Conservation (phyloP, 2,888 invertebrate species). For the Volucella bombylans region DNA sequence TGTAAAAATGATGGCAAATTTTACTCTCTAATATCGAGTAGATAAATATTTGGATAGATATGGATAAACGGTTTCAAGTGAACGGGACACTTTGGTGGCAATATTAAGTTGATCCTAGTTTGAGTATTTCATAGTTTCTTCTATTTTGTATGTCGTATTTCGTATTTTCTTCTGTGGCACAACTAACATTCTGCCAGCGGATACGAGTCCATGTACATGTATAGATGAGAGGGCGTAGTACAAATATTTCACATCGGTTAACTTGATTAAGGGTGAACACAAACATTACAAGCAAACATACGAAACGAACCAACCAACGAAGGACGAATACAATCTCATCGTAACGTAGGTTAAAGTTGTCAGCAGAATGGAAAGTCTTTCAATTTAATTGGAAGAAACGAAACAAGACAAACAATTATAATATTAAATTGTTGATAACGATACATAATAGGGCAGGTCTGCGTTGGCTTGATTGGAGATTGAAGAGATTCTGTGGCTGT, state of each 20-base stretch:
- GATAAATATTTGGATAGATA: constrained; percentile 36
- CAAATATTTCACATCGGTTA: constrained; percentile 44
- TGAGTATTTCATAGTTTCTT: not conserved
- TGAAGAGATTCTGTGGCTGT: constrained; percentile 15
- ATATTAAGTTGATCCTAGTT: constrained; percentile 8
- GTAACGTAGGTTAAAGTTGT: not conserved
- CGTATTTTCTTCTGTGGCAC: constrained; percentile 12
- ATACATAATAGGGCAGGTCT: not conserved
- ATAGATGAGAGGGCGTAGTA: constrained; percentile 8
- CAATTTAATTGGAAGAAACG: constrained; percentile 43
- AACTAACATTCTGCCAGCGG: not conserved
- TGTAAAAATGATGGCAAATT: constrained; percentile 22
- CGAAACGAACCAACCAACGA: not conserved
- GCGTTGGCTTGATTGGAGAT: not conserved
- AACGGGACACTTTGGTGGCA: not conserved
- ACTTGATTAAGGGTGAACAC: constrained; percentile 37
- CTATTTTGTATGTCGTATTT: no score
- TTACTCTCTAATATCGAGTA: constrained; percentile 34
- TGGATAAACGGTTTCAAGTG: constrained; percentile 1
- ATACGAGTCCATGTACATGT: not conserved
- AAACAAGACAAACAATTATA: constrained; percentile 38
- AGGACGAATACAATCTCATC: not conserved
- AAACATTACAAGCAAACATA: constrained; percentile 44
- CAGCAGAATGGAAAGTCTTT: constrained; percentile 14
- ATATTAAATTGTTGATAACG: constrained; percentile 15